phyloP scores from a whole-genome alignment of 2,888 invertebrate genomes.

The Lepidocyrtoides sp. region DNA sequence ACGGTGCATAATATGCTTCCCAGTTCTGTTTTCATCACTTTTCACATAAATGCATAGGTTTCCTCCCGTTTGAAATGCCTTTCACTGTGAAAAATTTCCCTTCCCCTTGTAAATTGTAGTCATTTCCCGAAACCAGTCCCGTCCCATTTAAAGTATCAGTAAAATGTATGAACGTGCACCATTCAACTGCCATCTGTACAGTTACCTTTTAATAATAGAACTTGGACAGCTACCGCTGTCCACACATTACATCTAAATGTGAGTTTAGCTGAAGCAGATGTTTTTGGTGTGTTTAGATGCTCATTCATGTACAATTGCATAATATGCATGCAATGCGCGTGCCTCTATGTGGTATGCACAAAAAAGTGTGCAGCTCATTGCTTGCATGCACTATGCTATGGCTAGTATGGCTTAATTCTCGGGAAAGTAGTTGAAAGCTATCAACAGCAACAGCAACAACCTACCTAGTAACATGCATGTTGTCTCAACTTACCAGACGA shows the following conservation, averaged over 20 bases:
- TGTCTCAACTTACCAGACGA: no score
- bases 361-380: conserved; percentile 42
- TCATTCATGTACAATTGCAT: conserved; percentile 24
- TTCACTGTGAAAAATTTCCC: neutral
- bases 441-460: neutral
- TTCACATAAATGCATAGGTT: neutral
- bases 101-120: neutral
- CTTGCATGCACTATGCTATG: neutral
- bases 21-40: neutral
- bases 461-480: neutral
- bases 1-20: neutral
- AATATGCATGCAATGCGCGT: neutral
- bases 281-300: neutral
- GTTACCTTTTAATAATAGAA: neutral
- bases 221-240: neutral
- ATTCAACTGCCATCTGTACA: neutral
- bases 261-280: neutral
- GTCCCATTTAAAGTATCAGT: neutral
- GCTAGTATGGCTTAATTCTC: neutral
- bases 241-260: neutral
- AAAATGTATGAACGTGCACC: neutral
- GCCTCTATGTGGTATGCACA: neutral
- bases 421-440: neutral
- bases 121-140: neutral
- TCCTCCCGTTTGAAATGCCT: neutral